Conservation (phyloP, 2,797 vertebrate species). For the Gambelia wislizenii region DNA sequence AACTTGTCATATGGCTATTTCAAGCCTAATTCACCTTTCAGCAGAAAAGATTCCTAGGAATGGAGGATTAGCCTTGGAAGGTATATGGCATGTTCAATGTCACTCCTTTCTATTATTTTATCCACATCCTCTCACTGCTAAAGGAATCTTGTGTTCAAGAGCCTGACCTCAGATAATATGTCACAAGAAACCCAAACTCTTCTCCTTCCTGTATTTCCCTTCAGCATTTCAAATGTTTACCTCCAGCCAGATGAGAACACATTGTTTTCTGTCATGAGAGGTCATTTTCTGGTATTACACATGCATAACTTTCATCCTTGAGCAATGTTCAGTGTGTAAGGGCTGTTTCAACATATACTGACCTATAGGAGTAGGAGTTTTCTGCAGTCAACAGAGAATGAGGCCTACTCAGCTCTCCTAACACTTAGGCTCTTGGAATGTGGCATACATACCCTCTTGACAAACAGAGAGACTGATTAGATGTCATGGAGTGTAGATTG, state of each 20-base stretch:
- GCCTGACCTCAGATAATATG: too few species aligned
- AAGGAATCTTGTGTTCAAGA: not conserved
- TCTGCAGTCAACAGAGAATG: not conserved
- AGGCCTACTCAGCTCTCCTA: too few species aligned
- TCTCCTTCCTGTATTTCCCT: not conserved
- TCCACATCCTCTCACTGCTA: not conserved
- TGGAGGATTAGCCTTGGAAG: not conserved
- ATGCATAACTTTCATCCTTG: too few species aligned
- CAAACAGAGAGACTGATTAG: not conserved
- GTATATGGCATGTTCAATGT: not conserved
- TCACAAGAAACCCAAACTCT: not conserved
- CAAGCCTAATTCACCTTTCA: not conserved
- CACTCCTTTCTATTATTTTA: not conserved
- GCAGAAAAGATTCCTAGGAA: not conserved
- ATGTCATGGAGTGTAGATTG: not conserved
- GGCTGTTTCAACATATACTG: too few species aligned
- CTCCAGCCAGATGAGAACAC: not conserved
- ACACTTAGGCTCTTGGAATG: too few species aligned
- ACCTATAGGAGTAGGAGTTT: not conserved
- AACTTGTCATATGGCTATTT: not conserved
- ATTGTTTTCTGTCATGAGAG: not conserved
- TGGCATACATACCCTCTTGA: too few species aligned
- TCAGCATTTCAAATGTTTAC: not conserved
- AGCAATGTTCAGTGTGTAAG: not conserved
- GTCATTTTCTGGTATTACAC: not conserved